Evolutionary conservation across 2,888 invertebrate species (phyloP).

Genomic region (Margaritifera margaritifera): DNA sequence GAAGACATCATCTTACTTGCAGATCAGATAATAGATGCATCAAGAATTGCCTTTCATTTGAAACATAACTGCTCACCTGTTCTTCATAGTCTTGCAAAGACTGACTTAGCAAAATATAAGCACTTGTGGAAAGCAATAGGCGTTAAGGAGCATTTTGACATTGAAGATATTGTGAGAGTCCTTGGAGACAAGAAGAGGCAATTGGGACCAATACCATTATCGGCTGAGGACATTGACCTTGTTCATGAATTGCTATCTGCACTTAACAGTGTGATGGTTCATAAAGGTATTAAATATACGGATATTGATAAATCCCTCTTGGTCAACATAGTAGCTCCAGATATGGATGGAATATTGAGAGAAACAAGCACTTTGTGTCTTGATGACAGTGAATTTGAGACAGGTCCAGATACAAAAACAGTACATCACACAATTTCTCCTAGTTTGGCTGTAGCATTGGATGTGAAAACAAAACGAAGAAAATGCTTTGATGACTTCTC

Average conservation of each 20-base stretch:
- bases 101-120: too few species aligned
- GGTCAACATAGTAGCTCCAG: conserved; percentile 35
- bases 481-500: not conserved
- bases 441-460: conserved; percentile 46
- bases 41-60: too few species aligned
- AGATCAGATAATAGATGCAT: too few species aligned
- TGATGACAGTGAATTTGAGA: conserved; percentile 45
- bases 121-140: not conserved
- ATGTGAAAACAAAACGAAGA: conserved; percentile 25
- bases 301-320: conserved; percentile 17
- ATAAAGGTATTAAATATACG: not conserved
- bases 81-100: too few species aligned
- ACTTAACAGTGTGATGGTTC: not conserved
- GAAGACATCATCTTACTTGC: too few species aligned
- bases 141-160: conserved; percentile 2
- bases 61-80: too few species aligned
- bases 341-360: conserved; percentile 39
- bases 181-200: not conserved
- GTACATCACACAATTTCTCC: conserved; percentile 41
- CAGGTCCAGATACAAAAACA: conserved; percentile 28
- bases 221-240: conserved; percentile 3
- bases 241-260: conserved; percentile 6
- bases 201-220: not conserved
- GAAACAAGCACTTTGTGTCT: conserved; percentile 40
- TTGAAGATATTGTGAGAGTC: not conserved